Evolutionary conservation across 64 coral and sea anemone species (phyloP).

Genomic region (Orbicella faveolata): DNA sequence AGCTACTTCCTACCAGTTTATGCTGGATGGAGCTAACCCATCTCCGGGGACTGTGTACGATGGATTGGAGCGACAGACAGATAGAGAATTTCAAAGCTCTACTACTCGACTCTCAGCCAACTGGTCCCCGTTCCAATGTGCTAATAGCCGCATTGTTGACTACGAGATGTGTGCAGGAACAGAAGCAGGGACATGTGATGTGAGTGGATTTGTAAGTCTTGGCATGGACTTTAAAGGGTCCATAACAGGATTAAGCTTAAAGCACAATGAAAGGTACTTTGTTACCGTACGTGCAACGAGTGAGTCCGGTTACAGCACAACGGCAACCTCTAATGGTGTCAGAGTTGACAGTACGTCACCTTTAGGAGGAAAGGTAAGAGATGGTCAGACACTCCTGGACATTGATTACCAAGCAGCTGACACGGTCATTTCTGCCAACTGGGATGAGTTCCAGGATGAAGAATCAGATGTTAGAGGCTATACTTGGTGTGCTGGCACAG

Average conservation of each 20-base stretch:
- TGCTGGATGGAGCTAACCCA: slow-evolving; percentile 10
- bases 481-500: slow-evolving; percentile 79
- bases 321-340: slow-evolving; percentile 69
- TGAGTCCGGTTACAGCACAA: slow-evolving; percentile 67
- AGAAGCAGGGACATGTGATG: slow-evolving; percentile 26
- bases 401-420: slow-evolving; percentile 74
- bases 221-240: slow-evolving; percentile 15
- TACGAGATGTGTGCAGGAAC: slow-evolving; percentile 67
- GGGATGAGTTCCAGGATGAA: slow-evolving; percentile 78
- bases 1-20: slow-evolving; percentile 36
- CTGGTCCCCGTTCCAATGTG: slow-evolving; percentile 59
- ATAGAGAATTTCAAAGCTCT: slow-evolving; percentile 41
- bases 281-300: slow-evolving; percentile 71
- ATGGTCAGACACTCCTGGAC: slow-evolving; percentile 62
- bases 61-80: slow-evolving; percentile 4
- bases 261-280: slow-evolving; percentile 62
- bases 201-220: slow-evolving; percentile 29
- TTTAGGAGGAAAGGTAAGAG: slow-evolving; percentile 35
- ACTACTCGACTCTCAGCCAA: slow-evolving; percentile 42
- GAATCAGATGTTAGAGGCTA: slow-evolving; percentile 70
- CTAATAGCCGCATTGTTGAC: neutral
- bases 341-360: slow-evolving; percentile 70
- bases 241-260: slow-evolving; percentile 59
- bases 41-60: slow-evolving; percentile 33
- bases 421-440: slow-evolving; percentile 68